These are phyloP conservation scores for Neuroscelio doddi DNA, from an alignment of 2,888 invertebrate genomes.

Conservation along the genomic window DNA sequence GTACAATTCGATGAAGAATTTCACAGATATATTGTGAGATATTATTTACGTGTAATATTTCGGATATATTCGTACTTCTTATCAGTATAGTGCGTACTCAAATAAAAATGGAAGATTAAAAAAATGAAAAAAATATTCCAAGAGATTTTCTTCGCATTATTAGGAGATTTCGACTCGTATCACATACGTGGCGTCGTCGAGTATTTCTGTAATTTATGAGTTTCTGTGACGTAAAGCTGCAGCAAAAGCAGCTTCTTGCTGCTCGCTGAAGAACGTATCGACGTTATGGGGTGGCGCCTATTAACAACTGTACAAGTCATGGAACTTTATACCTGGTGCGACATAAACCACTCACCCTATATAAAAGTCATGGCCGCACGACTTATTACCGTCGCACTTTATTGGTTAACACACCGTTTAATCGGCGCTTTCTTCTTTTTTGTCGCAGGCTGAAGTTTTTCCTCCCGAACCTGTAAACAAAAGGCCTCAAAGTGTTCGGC, in stretches of 20 bases:
- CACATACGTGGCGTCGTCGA: constrained; percentile 9
- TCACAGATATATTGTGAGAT: too few species aligned
- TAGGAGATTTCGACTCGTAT: constrained; percentile 26
- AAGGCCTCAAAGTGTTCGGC: constrained; percentile 80
- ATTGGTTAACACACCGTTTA: constrained; percentile 42
- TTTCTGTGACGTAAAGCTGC: constrained; percentile 23
- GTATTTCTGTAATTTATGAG: constrained; percentile 33
- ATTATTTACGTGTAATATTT: too few species aligned
- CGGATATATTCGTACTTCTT: too few species aligned
- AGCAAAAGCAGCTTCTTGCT: constrained; percentile 25
- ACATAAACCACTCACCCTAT: constrained; percentile 54
- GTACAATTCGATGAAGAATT: too few species aligned
- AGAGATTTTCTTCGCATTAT: constrained; percentile 13
- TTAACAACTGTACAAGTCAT: constrained; percentile 62
- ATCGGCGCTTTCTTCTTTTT: constrained; percentile 51
- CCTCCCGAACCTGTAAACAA: constrained; percentile 72
- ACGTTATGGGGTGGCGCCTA: constrained; percentile 53
- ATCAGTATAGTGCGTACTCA: too few species aligned
- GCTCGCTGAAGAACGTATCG: constrained; percentile 42
- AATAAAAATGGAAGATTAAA: too few species aligned
- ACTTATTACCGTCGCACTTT: constrained; percentile 38
- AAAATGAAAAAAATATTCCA: constrained; percentile 8
- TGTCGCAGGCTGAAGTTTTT: constrained; percentile 74
- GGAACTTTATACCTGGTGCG: constrained; percentile 68
- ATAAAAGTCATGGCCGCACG: constrained; percentile 55